These are phyloP conservation scores for Leptoclinus maculatus DNA, from an alignment of 2,797 vertebrate genomes.

Conservation along the genomic window DNA sequence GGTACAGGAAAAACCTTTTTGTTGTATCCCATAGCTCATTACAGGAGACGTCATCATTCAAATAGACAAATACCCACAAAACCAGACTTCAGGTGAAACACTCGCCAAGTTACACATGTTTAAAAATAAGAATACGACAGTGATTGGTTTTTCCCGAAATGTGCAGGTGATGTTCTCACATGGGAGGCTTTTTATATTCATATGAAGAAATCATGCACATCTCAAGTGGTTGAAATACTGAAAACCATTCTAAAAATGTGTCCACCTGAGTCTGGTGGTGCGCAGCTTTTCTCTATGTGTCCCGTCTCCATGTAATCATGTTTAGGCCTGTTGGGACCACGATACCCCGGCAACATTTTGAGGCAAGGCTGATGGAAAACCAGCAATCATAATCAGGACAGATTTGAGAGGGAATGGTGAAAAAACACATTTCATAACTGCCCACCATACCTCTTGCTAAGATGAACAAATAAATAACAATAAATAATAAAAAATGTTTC, in stretches of 20 bases:
- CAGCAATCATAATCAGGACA: conserved; percentile 45
- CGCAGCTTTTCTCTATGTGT: conserved; percentile 54
- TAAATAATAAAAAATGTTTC: conserved; percentile 44
- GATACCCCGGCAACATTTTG: conserved; percentile 72
- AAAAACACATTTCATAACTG: conserved; percentile 35
- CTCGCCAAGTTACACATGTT: conserved; percentile 35
- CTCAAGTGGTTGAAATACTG: conserved; percentile 60
- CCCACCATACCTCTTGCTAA: conserved; percentile 24
- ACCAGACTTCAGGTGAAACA: conserved; percentile 65
- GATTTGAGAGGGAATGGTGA: conserved; percentile 30
- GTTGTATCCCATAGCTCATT: conserved; percentile 63
- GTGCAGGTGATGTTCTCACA: conserved; percentile 39
- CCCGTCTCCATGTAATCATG: conserved; percentile 59
- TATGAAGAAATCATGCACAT: conserved; percentile 45
- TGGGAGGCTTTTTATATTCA: conserved; percentile 34
- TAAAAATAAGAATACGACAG: conserved; percentile 45
- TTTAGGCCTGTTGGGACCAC: conserved; percentile 62
- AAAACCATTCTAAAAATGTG: conserved; percentile 43
- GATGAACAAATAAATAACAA: conserved; percentile 44
- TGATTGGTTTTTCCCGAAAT: conserved; percentile 35
- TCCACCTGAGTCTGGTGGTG: conserved; percentile 63
- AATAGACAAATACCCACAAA: conserved; percentile 55
- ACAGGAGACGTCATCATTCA: conserved; percentile 60
- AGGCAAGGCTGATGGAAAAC: conserved; percentile 66
- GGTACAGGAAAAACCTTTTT: conserved; percentile 67